Conservation (phyloP, 1,140 invertebrate genomes). For the Calosoma granatense region DNA sequence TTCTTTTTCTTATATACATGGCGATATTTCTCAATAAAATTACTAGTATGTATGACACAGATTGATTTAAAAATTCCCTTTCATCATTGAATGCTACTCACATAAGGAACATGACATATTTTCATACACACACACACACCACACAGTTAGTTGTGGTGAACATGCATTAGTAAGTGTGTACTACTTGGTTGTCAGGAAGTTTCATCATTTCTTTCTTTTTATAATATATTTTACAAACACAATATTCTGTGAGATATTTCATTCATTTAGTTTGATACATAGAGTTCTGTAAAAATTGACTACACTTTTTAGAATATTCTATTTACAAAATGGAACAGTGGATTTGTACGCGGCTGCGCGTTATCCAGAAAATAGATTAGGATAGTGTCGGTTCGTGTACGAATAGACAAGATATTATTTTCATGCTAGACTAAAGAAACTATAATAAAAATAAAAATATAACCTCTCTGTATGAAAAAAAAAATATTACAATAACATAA, state of each 20-base stretch:
- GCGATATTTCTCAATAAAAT: not conserved
- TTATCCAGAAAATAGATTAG: not conserved
- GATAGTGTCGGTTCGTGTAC: not conserved
- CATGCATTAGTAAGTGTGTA: not conserved
- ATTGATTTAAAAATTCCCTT: not conserved
- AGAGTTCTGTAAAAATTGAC: slow-evolving; percentile 1
- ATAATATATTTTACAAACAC: slow-evolving; percentile 1
- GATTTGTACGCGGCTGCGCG: too few species aligned
- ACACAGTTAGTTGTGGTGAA: too few species aligned
- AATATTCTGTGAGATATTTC: not conserved
- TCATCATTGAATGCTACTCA: not conserved
- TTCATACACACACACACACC: not conserved
- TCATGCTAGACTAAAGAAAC: not conserved
- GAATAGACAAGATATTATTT: not conserved
- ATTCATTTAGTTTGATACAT: not conserved
- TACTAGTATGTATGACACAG: slow-evolving; percentile 4
- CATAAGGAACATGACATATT: not conserved
- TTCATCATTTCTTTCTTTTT: not conserved
- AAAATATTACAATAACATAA: not conserved
- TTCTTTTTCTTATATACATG: not conserved
- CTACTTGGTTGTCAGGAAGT: not conserved
- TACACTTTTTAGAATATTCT: not conserved
- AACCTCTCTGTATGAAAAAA: not conserved
- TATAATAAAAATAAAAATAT: slow-evolving; percentile 1
- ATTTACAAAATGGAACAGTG: slow-evolving; percentile 2